phyloP scores from a whole-genome alignment of 2,797 vertebrate genomes.

The Chaetophractus vellerosus region DNA sequence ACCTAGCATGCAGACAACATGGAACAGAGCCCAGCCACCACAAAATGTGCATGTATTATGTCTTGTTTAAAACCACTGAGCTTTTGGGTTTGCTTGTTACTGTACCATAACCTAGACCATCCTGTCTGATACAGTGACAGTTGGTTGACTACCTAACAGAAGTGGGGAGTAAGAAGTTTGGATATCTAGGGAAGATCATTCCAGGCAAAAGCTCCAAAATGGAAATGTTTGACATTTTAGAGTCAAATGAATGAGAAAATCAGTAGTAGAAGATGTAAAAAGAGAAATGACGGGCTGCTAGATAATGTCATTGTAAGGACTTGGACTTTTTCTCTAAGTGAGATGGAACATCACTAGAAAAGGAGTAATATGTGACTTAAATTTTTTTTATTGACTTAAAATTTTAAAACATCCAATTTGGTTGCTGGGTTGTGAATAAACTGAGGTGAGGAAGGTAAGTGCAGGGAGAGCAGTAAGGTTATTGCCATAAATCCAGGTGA shows the following conservation, averaged over 20 bases:
- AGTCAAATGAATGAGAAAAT: background rate
- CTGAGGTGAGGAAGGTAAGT: background rate
- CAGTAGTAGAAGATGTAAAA: background rate
- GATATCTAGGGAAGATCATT: background rate
- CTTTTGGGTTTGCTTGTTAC: background rate
- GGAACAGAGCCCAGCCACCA: background rate
- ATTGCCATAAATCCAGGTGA: background rate
- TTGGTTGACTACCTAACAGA: background rate
- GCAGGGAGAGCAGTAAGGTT: background rate
- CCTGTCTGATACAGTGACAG: background rate
- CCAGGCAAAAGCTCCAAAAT: background rate
- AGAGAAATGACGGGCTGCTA: background rate
- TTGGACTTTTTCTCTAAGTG: background rate
- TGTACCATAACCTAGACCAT: background rate
- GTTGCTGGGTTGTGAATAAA: background rate
- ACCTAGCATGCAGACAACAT: background rate
- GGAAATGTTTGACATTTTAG: background rate
- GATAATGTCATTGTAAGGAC: background rate
- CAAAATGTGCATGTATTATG: background rate
- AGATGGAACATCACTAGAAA: background rate
- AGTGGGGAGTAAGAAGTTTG: background rate
- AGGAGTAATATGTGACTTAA: background rate
- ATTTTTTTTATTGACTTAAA: too few relatives aligned
- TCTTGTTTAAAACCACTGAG: background rate
- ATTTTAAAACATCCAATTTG: background rate